Percentiles rank a stretch among this genome's conserved stretches.
Conservation (phyloP, 1,140 invertebrate genomes). For the Dysdera silvatica region DNA sequence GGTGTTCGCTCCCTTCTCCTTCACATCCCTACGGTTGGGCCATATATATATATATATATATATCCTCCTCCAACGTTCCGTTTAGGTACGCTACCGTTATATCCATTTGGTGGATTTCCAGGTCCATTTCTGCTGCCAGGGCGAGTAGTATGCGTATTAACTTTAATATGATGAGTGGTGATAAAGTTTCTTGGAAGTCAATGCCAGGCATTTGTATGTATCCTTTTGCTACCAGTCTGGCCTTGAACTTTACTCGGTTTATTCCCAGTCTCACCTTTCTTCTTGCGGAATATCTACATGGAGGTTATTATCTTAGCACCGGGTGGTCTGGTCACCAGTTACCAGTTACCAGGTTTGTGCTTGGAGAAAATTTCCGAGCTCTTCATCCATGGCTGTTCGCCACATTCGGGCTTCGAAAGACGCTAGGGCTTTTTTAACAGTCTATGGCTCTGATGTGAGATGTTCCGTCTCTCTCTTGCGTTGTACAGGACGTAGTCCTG, state of each 20-base stretch:
- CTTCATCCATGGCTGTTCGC: slow-evolving; percentile 40
- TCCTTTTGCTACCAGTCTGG: slow-evolving; percentile 28
- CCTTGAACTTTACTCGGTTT: slow-evolving; percentile 12
- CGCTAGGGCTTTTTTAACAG: slow-evolving; percentile 35
- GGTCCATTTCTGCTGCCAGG: not conserved
- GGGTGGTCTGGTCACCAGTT: slow-evolving; percentile 35
- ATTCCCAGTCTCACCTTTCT: not conserved
- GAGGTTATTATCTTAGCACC: slow-evolving; percentile 34
- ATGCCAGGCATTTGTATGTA: slow-evolving; percentile 24
- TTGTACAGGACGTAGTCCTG: not conserved
- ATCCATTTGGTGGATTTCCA: slow-evolving; percentile 30
- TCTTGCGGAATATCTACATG: slow-evolving; percentile 36
- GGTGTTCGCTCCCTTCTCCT: slow-evolving; percentile 19
- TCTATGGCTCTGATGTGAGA: not conserved
- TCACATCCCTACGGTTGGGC: slow-evolving; percentile 42
- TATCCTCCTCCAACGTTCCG: slow-evolving; percentile 42
- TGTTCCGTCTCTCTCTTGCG: not conserved
- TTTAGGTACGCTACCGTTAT: slow-evolving; percentile 41
- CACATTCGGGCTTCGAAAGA: slow-evolving; percentile 36
- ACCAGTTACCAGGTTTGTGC: slow-evolving; percentile 41
- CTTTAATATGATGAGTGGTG: slow-evolving; percentile 34
- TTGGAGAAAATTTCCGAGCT: slow-evolving; percentile 37
- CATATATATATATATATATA: too few species aligned
- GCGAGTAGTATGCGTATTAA: slow-evolving; percentile 38
- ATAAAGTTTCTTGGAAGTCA: slow-evolving; percentile 31